Base-by-base conservation (phyloP, 2,888 invertebrate species). In the Xylocampa areola region DNA sequence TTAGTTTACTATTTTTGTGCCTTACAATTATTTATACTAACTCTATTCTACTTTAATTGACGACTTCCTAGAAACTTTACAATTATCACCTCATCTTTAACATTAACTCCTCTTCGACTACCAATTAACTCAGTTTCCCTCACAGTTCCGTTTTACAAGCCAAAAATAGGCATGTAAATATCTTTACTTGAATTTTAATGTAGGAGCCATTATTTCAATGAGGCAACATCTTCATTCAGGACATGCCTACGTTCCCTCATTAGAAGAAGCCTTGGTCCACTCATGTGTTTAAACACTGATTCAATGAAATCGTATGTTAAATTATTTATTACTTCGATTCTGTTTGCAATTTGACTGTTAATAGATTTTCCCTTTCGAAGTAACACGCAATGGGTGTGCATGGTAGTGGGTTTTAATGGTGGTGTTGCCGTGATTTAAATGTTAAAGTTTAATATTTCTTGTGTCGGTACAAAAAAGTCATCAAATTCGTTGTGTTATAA, bases 331-430 rank as follows among this genome's bases (percentile, higher is more conserved):
- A 53, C 48, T 44, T 65, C 13, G 36, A 35, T 53, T 30, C 19
- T n/a, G 58, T 58, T 45, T 62, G 58, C 68, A 57, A 69, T 68
- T 67, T 57, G 76, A 74, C 64, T 76, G 57, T 58, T 68, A 73
- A 71, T 76, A 66, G 75, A 71, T 74, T 73, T 76, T 74, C 73
- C 72, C 69, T 73, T 77, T 69, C 65, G 44, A 58, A 51, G 59
- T 73, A 64, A 62, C 68, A 55, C 53, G 64, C 64, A 66, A 65
- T 47, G 47, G 16, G 27, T 21, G 40, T 41, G 29, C 50, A 48
- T 53, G 13, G 61, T 48, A 32, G 13, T 44, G 72, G n/a, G 48
- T 66, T 36, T 53, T 60, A 65, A 68, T 44, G 37, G 37, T 45
- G 16, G 14, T 16, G 45, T 23, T 29, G 47, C 36, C 37, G 36